Evolutionary conservation across 2,888 invertebrate genomes (phyloP), one percentile per base, ranked within the genome.

Genomic region (Galerucella calmariensis): DNA sequence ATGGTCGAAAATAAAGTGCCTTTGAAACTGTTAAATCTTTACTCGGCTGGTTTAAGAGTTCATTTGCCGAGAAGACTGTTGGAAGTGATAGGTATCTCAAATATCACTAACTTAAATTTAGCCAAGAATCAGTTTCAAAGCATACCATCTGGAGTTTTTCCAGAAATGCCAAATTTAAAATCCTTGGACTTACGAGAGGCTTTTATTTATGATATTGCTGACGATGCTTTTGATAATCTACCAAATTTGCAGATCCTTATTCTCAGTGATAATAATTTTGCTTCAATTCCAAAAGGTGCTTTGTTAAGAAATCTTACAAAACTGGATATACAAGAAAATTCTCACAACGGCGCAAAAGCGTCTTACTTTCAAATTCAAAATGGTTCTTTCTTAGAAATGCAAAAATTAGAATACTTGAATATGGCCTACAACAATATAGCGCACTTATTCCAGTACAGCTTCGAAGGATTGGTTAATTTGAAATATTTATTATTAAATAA

Each of bases 91-190:
- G 89, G 90, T 8, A 84, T 87, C 16, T 88, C 90, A 0, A 89
- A 89, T 2, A 88, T 91, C 58, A 88, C 86, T 44, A 84, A 85
- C 65, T 83, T 92, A 61, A 87, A 86, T 69, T 81, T 92, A 58
- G 87, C 89, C 0, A 84, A 88, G 67, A 92, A 92, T 81, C 90
- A 90, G 79, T 91, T 92, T 80, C 90, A 91, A 85, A 83, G 88
- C 1, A 87, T 92, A 9, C 81, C 82, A 12, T 86, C 88, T 11
- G 85, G 88, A n/a, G 84, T 86, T 4, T 92, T 92, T 82, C 91
- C 91, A 1, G 73, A 70, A 4, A 91, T 92, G 91, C 84, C 87
- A 0, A 89, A 90, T 75, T 85, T 92, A 69, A 87, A 89, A 80
- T 79, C 88, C 0, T 81, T 93, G 59, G 91, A 92, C 83, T 85